Base-by-base conservation (phyloP, 1,140 invertebrate species). In the Zaprionus vittiger region DNA sequence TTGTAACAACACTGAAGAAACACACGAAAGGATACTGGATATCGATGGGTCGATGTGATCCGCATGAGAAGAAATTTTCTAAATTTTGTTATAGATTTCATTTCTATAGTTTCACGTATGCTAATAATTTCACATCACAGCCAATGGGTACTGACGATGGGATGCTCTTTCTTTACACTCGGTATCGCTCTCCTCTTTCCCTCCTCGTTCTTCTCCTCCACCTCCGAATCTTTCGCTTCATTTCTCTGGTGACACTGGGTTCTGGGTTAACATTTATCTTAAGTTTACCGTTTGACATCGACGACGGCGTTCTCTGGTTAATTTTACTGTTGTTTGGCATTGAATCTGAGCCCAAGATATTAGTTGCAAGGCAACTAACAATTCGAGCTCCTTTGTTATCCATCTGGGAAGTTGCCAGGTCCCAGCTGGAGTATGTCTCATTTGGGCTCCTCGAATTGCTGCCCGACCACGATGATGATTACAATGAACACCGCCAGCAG, bases 401-500 rank as follows among this genome's bases (percentile, higher is more conserved):
- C 92, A 92, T 93, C 92, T 84, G 92, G 92, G 91, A 92, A 93
- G 79, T 93, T 93, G 74, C 92, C 92, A 66, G 92, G 92, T 92
- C 92, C 92, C 92, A 93, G 85, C 76, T 93, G 92, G 85, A 93
- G 92, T 69, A 92, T 92, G 80, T 93, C 94, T 91, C 93, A 94
- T 77, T 95, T 95, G 44, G 93, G 93, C 85, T 94, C 94, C 81
- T 94, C 94, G 79, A 96, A 95, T 80, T 95, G 95, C 93, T 96
- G 95, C 7, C 96, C 96, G 37, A 96, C 95, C 38, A 96, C 95
- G 75, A 96, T 96, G 92, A 96, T 96, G 85, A 96, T 94, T 57
- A 96, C 94, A 71, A 96, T 96, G 94, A 96, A 96, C 68, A 96
- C 96, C 70, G 95, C 94, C 80, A 96, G 93, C 69, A 96, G 94